phyloP scores from a whole-genome alignment of 2,797 vertebrate species.

The Sardinella longiceps region DNA sequence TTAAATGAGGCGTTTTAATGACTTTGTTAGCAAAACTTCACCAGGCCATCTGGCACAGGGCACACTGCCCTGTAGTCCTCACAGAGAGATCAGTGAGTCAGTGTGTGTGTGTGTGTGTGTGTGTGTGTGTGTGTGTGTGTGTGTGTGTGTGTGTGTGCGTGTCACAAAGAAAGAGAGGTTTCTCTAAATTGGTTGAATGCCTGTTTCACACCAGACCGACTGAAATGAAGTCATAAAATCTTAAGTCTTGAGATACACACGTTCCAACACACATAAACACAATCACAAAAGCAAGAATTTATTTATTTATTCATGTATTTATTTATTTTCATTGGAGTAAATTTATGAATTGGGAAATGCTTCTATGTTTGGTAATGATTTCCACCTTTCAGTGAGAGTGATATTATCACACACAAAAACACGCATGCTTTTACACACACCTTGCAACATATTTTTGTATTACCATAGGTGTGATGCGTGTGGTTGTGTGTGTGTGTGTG shows the following conservation, averaged over 20 bases:
- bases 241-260: no score
- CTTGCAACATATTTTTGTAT: not conserved
- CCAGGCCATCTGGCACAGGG: conserved; percentile 52
- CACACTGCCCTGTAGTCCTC: conserved; percentile 34
- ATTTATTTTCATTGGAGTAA: no score
- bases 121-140: not conserved
- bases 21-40: conserved; percentile 59
- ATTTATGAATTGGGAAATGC: no score
- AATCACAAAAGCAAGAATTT: no score
- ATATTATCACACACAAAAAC: not conserved
- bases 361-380: no score
- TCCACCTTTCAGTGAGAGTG: no score
- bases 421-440: not conserved
- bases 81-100: conserved; percentile 31
- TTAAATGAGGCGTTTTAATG: conserved; percentile 72
- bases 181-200: not conserved
- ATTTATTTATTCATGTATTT: no score
- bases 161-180: no score
- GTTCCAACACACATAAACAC: no score
- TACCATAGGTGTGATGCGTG: not conserved
- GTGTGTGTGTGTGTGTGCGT: not conserved
- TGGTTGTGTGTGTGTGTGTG: no score
- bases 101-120: not conserved
- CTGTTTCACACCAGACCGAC: not conserved
- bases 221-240: not conserved